phyloP scores from a whole-genome alignment of 2,888 invertebrate species.

The Dryobota labecula region DNA sequence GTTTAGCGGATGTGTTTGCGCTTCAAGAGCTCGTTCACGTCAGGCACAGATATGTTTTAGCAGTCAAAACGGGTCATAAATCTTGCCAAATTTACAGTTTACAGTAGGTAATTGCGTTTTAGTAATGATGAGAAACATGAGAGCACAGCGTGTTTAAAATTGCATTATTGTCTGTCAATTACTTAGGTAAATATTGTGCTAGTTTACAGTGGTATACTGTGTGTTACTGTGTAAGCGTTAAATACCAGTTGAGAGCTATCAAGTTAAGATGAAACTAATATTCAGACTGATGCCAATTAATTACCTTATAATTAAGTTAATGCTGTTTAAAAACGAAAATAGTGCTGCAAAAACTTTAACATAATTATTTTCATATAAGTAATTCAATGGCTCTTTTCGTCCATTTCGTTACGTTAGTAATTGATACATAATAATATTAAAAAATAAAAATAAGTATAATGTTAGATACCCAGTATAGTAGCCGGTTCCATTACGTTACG shows the following conservation, averaged over 20 bases:
- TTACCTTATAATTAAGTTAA: background rate
- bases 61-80: conserved; percentile 12
- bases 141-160: conserved; percentile 16
- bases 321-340: background rate
- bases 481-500: too few relatives aligned
- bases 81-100: conserved; percentile 27
- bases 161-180: background rate
- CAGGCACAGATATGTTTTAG: conserved; percentile 19
- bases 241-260: background rate
- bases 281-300: background rate
- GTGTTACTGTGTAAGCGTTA: background rate
- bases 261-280: background rate
- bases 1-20: conserved; percentile 2
- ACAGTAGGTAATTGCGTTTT: conserved; percentile 23
- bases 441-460: background rate
- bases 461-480: background rate
- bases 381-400: background rate
- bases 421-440: background rate
- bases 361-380: background rate
- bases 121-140: background rate
- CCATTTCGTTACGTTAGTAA: background rate
- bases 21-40: conserved; percentile 8
- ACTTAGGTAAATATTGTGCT: background rate
- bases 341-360: background rate
- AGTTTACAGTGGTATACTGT: background rate